Percentiles rank a stretch among this genome's conserved stretches.
phyloP scores from a whole-genome alignment of 2,888 invertebrate species.

The Drosophila peninsularis region DNA sequence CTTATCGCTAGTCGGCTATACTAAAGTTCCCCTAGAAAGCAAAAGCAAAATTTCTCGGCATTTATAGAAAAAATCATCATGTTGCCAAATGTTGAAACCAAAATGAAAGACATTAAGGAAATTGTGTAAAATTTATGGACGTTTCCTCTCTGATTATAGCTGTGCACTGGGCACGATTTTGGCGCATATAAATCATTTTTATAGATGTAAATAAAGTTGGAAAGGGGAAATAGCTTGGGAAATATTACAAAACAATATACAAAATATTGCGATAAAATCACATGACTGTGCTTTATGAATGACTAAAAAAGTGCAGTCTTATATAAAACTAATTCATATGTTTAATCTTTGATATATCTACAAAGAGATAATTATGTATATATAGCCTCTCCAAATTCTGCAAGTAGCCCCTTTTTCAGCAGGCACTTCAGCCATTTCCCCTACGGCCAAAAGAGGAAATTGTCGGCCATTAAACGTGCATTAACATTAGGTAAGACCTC shows the following conservation, averaged over 20 bases:
- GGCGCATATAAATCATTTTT: not conserved
- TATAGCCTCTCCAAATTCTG: not conserved
- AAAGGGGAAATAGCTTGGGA: not conserved
- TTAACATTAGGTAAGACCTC: constrained; percentile 4
- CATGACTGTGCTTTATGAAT: not conserved
- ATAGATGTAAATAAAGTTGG: not conserved
- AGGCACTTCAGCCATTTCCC: constrained; percentile 3
- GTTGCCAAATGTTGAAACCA: constrained; percentile 17
- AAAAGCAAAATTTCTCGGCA: constrained; percentile 23
- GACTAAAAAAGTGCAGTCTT: not conserved
- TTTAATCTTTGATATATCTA: not conserved
- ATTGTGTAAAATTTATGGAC: not conserved
- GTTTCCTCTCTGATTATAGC: not conserved
- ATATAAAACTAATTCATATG: not conserved
- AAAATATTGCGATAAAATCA: not conserved
- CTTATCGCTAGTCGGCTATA: constrained; percentile 53
- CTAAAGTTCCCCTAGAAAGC: constrained; percentile 42
- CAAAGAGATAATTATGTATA: not conserved
- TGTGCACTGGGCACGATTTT: not conserved
- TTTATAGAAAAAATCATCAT: constrained; percentile 3
- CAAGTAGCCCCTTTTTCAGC: constrained; percentile 2
- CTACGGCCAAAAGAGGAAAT: constrained; percentile 1
- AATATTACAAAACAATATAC: not conserved
- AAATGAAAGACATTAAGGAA: constrained; percentile 8
- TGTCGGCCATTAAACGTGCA: constrained; percentile 15